Percentiles rank a stretch among this genome's conserved stretches.
Conservation (phyloP, 2,888 invertebrate species). For the Mamestra brassicae region DNA sequence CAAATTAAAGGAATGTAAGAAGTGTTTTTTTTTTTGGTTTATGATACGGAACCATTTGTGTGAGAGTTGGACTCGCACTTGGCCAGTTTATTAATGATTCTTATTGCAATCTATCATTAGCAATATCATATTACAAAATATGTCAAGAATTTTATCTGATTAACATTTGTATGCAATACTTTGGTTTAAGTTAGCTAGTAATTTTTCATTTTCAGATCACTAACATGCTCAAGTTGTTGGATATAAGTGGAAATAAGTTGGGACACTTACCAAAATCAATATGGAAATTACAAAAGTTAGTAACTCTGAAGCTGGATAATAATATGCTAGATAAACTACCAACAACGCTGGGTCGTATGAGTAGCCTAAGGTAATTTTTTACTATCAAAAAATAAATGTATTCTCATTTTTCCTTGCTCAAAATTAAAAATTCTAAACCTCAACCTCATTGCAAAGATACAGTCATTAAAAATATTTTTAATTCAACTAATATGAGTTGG, state of each 20-base stretch:
- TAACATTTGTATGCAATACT: neutral
- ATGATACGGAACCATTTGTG: too few relatives aligned
- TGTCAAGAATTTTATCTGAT: neutral
- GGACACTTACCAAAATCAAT: slow-evolving; percentile 91
- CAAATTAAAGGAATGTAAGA: too few relatives aligned
- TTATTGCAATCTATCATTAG: neutral
- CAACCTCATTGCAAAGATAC: neutral
- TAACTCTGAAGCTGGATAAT: slow-evolving; percentile 92
- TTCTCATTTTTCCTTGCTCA: too few relatives aligned
- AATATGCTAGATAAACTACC: slow-evolving; percentile 92
- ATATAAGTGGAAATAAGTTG: slow-evolving; percentile 92
- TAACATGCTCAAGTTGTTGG: slow-evolving; percentile 90
- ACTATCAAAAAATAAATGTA: too few relatives aligned
- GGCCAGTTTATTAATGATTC: neutral
- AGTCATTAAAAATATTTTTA: too few relatives aligned
- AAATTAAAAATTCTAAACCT: neutral
- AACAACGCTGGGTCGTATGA: slow-evolving; percentile 92
- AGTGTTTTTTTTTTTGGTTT: too few relatives aligned
- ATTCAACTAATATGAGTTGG: too few relatives aligned
- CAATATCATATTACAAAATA: neutral
- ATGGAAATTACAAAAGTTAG: slow-evolving; percentile 91
- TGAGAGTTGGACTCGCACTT: too few relatives aligned
- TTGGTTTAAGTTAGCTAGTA: neutral
- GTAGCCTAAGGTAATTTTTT: slow-evolving; percentile 82
- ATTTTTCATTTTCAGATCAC: slow-evolving; percentile 78